Evolutionary conservation across 2,113 vertebrate species (phyloP).

Genomic region (Diglossa brunneiventris): DNA sequence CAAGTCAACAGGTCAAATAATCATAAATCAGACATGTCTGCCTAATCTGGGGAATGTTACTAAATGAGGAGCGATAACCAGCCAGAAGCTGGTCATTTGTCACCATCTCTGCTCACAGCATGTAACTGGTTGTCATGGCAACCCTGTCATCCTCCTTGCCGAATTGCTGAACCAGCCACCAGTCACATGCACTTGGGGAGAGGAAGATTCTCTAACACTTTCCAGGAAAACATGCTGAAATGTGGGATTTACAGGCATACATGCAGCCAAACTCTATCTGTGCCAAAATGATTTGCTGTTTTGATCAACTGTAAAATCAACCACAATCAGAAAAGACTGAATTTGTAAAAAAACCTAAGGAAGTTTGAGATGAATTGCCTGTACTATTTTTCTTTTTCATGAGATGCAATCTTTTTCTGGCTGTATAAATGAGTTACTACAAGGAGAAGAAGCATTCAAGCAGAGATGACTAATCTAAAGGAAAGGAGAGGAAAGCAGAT

Average conservation of each 20-base stretch:
- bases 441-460: neutral
- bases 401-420: neutral
- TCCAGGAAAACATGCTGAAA: neutral
- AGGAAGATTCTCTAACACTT: neutral
- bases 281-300: neutral
- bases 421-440: neutral
- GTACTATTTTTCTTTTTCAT: neutral
- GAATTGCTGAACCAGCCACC: constrained; percentile 49
- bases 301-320: neutral
- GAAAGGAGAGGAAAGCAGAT: neutral
- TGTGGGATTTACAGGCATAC: neutral
- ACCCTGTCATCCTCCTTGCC: constrained; percentile 70
- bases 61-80: constrained; percentile 54
- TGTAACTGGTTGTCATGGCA: constrained; percentile 76
- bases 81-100: constrained; percentile 58
- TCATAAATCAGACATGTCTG: constrained; percentile 27
- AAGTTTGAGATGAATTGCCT: neutral
- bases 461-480: neutral
- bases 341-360: neutral
- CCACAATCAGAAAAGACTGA: neutral
- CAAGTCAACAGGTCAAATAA: neutral
- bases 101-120: constrained; percentile 55
- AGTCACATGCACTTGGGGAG: neutral
- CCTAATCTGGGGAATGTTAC: constrained; percentile 52
- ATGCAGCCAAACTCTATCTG: neutral